Evolutionary conservation across 1,140 invertebrate genomes (phyloP).

Genomic region (Cataglyphis hispanica): DNA sequence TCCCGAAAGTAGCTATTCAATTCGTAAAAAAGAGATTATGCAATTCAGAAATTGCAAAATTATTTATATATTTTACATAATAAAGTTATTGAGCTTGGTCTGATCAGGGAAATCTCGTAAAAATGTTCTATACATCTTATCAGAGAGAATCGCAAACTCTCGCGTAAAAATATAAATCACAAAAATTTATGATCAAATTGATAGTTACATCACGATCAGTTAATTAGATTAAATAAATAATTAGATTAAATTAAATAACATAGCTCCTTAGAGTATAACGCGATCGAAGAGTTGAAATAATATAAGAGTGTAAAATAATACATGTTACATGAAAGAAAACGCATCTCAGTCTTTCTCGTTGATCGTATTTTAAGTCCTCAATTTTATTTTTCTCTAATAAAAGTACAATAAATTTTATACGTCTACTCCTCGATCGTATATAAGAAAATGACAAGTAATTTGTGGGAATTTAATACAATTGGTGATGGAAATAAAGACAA

Average conservation of each 20-base stretch:
- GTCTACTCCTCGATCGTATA: background rate
- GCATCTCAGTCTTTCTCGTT: background rate
- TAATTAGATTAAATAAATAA: background rate
- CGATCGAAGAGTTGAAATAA: background rate
- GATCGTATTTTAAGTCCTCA: background rate
- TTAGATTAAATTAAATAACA: background rate
- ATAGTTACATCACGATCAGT: background rate
- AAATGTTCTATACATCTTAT: background rate
- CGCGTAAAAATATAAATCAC: background rate
- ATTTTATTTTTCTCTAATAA: background rate
- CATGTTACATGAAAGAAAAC: background rate
- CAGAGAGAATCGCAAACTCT: background rate
- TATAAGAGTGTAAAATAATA: background rate
- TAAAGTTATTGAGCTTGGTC: background rate
- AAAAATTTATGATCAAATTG: background rate
- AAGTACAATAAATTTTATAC: background rate
- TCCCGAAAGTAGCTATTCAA: no score
- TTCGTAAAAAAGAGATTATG: no score
- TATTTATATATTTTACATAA: background rate
- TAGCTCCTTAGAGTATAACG: constrained; percentile 6
- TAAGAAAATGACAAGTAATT: background rate
- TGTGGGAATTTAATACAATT: constrained; percentile 24
- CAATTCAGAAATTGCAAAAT: no score
- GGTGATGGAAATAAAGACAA: constrained; percentile 35
- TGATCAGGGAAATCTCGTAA: background rate